These are phyloP conservation scores for Tiphia femorata DNA, from an alignment of 2,888 invertebrate species.

Conservation along the genomic window DNA sequence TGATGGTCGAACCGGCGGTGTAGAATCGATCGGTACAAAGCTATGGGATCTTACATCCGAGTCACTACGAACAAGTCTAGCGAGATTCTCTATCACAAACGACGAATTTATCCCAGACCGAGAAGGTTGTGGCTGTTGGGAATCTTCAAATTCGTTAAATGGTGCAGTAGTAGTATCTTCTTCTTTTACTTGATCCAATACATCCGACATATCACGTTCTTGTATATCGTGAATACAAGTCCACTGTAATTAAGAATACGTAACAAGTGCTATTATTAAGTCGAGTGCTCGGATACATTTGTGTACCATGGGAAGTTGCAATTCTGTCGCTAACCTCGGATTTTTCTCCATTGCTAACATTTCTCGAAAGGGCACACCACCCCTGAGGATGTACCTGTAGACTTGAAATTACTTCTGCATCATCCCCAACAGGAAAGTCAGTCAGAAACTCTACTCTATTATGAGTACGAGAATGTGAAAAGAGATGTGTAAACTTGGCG, in stretches of 20 bases:
- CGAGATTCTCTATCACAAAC: constrained; percentile 57
- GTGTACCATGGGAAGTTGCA: too few relatives aligned
- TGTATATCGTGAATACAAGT: constrained; percentile 95
- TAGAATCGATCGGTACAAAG: constrained; percentile 43
- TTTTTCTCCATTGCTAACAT: constrained; percentile 86
- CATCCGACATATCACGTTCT: constrained; percentile 71
- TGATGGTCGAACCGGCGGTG: constrained; percentile 47
- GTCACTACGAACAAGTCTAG: constrained; percentile 51
- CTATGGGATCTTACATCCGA: constrained; percentile 45
- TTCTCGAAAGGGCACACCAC: constrained; percentile 89
- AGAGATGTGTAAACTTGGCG: constrained; percentile 85
- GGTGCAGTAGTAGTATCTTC: constrained; percentile 41
- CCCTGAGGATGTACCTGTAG: constrained; percentile 91
- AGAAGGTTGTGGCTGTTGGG: constrained; percentile 55
- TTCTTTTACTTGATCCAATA: constrained; percentile 59
- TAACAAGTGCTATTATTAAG: neutral
- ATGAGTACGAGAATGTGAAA: constrained; percentile 78
- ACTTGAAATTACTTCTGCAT: constrained; percentile 92
- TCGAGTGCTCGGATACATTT: too few relatives aligned
- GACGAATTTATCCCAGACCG: constrained; percentile 58
- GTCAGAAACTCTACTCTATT: constrained; percentile 92
- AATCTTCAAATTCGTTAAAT: constrained; percentile 50
- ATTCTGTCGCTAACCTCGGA: constrained; percentile 81
- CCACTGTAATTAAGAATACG: constrained; percentile 75
- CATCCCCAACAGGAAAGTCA: constrained; percentile 88